These are phyloP conservation scores for Limnothrissa miodon DNA, from an alignment of 2,113 vertebrate genomes.

Conservation along the genomic window DNA sequence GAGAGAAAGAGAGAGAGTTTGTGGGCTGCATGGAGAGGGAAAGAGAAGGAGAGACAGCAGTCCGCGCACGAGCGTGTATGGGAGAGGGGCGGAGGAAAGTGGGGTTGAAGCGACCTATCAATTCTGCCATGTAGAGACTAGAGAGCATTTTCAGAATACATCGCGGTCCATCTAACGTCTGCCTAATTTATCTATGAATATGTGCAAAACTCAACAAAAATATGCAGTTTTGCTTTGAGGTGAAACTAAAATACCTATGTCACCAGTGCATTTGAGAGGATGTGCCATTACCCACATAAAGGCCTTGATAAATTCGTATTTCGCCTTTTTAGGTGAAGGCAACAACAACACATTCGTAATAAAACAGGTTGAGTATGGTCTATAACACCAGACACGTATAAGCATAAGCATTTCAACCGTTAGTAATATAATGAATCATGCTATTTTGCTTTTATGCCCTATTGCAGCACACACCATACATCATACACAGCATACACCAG, in stretches of 20 bases:
- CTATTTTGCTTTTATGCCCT: neutral
- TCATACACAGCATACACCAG: no score
- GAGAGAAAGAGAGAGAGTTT: constrained; percentile 8
- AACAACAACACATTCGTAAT: neutral
- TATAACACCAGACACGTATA: neutral
- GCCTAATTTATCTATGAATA: neutral
- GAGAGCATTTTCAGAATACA: constrained; percentile 52
- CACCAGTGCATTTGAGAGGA: neutral
- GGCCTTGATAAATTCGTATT: neutral
- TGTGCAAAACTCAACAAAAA: neutral
- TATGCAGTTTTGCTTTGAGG: neutral
- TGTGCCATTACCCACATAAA: neutral
- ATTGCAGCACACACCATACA: neutral
- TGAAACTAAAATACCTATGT: neutral
- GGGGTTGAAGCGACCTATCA: constrained; percentile 48
- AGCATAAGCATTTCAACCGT: neutral
- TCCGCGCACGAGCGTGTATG: neutral
- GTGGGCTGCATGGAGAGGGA: neutral
- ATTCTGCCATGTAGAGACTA: constrained; percentile 26
- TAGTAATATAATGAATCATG: neutral
- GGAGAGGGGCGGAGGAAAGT: constrained; percentile 32
- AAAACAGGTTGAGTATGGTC: no score
- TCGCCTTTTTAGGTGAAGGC: neutral
- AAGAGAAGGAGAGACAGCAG: constrained; percentile 1
- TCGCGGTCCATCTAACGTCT: neutral